Percentiles rank a stretch among this genome's conserved stretches.
phyloP scores from a whole-genome alignment of 2,888 invertebrate genomes.

The Poecilus cupreus region DNA sequence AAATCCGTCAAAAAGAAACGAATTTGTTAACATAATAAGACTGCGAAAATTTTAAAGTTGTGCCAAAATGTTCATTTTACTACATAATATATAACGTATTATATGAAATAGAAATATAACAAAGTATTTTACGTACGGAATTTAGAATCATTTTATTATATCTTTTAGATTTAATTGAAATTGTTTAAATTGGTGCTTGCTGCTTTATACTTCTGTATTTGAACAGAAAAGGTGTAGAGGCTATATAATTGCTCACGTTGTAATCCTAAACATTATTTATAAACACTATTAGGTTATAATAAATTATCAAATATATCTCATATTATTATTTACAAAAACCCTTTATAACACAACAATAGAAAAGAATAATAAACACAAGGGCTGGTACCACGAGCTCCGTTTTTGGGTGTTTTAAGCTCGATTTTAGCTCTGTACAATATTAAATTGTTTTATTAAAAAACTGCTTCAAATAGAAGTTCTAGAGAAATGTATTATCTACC shows the following conservation, averaged over 20 bases:
- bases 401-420: too few relatives aligned
- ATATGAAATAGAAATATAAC: background rate
- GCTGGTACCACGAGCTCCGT: too few relatives aligned
- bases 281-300: constrained; percentile 52
- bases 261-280: constrained; percentile 51
- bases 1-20: constrained; percentile 36
- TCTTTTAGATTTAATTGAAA: constrained; percentile 9
- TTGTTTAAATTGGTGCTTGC: constrained; percentile 56
- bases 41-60: constrained; percentile 43
- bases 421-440: too few relatives aligned
- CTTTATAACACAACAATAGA: too few relatives aligned
- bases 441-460: too few relatives aligned
- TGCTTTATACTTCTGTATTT: constrained; percentile 50
- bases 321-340: too few relatives aligned
- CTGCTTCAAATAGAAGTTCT: too few relatives aligned
- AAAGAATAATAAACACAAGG: too few relatives aligned
- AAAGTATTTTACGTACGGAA: constrained; percentile 43
- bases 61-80: constrained; percentile 48
- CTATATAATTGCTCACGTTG: constrained; percentile 53
- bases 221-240: constrained; percentile 52
- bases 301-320: constrained; percentile 19
- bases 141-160: background rate
- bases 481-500: too few relatives aligned
- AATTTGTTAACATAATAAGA: constrained; percentile 54
- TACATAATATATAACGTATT: constrained; percentile 23